A percentile compares a stretch with the other conserved stretches of the same genome.
Evolutionary conservation across 2,113 vertebrate genomes (phyloP).

Genomic region (Baryphthengus martii): DNA sequence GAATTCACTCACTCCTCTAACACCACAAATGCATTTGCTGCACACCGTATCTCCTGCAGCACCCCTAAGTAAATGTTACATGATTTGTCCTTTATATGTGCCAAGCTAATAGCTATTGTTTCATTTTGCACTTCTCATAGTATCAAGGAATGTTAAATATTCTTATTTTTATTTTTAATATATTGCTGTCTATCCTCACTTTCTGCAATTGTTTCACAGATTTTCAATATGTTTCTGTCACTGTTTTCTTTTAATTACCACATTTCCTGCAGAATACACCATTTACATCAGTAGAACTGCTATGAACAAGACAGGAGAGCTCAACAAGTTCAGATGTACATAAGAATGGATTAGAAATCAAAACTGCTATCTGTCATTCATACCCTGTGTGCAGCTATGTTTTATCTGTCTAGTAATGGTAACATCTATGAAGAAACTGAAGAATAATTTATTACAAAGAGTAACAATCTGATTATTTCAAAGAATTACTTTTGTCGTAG

Average conservation of each 20-base stretch:
- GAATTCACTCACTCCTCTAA: not conserved
- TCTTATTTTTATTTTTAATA: not conserved
- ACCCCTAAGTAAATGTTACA: not conserved
- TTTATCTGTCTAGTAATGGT: not conserved
- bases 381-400: fast-evolving
- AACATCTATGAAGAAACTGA: not conserved
- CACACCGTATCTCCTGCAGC: not conserved
- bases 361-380: not conserved
- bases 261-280: not conserved
- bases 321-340: not conserved
- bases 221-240: not conserved
- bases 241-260: not conserved
- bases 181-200: not conserved
- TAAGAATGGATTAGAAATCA: not conserved
- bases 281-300: not conserved
- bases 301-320: not conserved
- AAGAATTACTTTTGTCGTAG: not conserved
- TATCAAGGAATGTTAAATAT: not conserved
- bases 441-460: not conserved
- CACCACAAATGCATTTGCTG: not conserved
- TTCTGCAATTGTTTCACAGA: not conserved
- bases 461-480: not conserved
- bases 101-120: not conserved
- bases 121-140: not conserved
- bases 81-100: not conserved